Conservation (phyloP, 2,113 vertebrate species). For the Montifringilla adamsi region DNA sequence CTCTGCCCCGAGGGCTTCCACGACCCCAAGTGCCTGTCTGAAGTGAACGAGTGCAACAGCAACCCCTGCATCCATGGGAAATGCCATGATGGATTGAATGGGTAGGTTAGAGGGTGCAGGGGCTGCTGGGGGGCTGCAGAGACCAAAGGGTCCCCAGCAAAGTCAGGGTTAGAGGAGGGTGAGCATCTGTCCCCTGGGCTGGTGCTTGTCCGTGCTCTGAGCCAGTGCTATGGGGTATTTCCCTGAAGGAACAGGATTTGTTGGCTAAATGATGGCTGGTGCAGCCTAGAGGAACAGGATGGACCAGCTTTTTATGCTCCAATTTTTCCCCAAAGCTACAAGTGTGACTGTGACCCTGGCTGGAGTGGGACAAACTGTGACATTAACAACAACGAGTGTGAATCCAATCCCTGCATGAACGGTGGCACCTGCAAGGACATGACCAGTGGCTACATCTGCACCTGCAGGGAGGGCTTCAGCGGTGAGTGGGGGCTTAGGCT, state of each 20-base stretch:
- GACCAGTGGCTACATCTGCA: slow-evolving; percentile 92
- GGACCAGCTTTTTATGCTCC: not conserved
- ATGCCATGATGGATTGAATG: slow-evolving; percentile 87
- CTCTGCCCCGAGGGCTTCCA: slow-evolving; percentile 90
- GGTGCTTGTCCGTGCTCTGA: not conserved
- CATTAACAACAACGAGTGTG: slow-evolving; percentile 92
- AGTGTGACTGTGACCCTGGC: slow-evolving; percentile 87
- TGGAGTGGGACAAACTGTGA: slow-evolving; percentile 94
- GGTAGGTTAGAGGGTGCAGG: slow-evolving; percentile 64
- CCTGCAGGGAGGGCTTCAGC: slow-evolving; percentile 89
- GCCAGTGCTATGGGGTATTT: not conserved
- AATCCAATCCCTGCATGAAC: slow-evolving; percentile 93
- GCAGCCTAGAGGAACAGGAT: not conserved
- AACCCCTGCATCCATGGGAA: slow-evolving; percentile 91
- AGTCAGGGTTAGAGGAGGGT: fast-evolving
- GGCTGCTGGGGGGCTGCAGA: not conserved
- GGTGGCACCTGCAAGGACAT: slow-evolving; percentile 95
- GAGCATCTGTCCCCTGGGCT: fast-evolving
- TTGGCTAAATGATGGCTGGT: not conserved
- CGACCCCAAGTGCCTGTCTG: slow-evolving; percentile 86
- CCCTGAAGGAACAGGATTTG: not conserved
- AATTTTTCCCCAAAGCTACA: slow-evolving; percentile 74
- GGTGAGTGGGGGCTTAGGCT: slow-evolving; percentile 45
- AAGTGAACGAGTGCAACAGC: slow-evolving; percentile 93
- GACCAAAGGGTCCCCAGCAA: not conserved